These are phyloP conservation scores for Ginglymostoma cirratum DNA, from an alignment of 2,113 vertebrate genomes.

Conservation along the genomic window DNA sequence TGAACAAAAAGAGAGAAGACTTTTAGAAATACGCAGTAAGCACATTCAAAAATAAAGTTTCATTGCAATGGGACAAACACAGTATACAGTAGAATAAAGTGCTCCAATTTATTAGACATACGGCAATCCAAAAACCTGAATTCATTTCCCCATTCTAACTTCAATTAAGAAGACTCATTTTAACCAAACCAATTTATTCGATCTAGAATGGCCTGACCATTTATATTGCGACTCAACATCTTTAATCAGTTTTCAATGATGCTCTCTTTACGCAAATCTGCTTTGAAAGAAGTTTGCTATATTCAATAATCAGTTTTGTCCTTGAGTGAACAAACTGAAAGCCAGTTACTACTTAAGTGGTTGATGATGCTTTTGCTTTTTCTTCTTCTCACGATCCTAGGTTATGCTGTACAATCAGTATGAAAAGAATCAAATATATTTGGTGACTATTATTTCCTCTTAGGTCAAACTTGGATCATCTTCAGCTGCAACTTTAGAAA, in stretches of 20 bases:
- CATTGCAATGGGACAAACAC: not conserved
- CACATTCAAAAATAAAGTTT: constrained; percentile 32
- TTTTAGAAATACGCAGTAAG: not conserved
- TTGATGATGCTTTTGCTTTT: not conserved
- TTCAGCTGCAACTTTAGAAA: not conserved
- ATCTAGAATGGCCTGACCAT: not conserved
- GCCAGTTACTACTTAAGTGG: not conserved
- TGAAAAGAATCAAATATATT: not conserved
- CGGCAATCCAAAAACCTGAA: not conserved
- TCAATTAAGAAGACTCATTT: not conserved
- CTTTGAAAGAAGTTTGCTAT: not conserved
- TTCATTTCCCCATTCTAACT: not conserved
- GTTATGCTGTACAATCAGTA: not conserved
- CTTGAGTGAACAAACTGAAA: not conserved
- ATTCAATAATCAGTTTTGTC: not conserved
- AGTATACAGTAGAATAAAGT: not conserved
- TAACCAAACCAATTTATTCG: not conserved
- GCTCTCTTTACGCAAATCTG: not conserved
- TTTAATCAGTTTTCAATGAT: not conserved
- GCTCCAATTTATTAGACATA: not conserved
- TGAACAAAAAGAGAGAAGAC: constrained; percentile 27
- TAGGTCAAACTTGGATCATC: not conserved
- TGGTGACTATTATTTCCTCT: not conserved
- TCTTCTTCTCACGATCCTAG: not conserved
- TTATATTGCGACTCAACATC: not conserved